A percentile compares a stretch with the other conserved stretches of the same genome.
phyloP scores from a whole-genome alignment of 2,888 invertebrate genomes.

The Eristalis arbustorum region DNA sequence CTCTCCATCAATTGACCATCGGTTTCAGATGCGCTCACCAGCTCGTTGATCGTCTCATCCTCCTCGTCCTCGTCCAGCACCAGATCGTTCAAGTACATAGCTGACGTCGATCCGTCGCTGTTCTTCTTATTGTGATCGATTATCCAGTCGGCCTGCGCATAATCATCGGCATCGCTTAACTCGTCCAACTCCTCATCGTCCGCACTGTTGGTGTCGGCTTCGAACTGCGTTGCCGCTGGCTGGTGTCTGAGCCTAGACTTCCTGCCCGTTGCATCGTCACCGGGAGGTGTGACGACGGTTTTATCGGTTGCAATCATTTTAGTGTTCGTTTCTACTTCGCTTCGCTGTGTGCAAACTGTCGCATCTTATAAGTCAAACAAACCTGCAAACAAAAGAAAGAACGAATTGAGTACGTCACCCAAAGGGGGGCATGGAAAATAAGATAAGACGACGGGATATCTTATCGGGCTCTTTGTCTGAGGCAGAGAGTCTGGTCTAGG shows the following conservation, averaged over 20 bases:
- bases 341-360: constrained; percentile 18
- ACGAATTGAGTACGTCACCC: not conserved
- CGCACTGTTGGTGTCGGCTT: constrained; percentile 41
- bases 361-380: constrained; percentile 42
- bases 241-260: constrained; percentile 25
- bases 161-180: constrained; percentile 53
- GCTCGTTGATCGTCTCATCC: constrained; percentile 75
- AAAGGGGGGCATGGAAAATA: not conserved
- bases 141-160: constrained; percentile 44
- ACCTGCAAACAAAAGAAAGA: constrained; percentile 20
- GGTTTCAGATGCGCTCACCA: constrained; percentile 74
- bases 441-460: not conserved
- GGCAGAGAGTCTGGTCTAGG: not conserved
- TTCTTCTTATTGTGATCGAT: constrained; percentile 51
- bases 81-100: constrained; percentile 73
- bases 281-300: constrained; percentile 39
- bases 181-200: constrained; percentile 35
- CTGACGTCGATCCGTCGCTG: constrained; percentile 35
- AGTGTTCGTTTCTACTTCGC: not conserved
- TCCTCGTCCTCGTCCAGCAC: constrained; percentile 75
- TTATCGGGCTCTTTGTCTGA: not conserved
- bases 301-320: constrained; percentile 61
- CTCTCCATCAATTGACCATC: constrained; percentile 73
- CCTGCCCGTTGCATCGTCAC: constrained; percentile 28
- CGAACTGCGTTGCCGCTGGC: constrained; percentile 2